phyloP scores from a whole-genome alignment of 2,797 vertebrate species.

The Leontopithecus rosalia region DNA sequence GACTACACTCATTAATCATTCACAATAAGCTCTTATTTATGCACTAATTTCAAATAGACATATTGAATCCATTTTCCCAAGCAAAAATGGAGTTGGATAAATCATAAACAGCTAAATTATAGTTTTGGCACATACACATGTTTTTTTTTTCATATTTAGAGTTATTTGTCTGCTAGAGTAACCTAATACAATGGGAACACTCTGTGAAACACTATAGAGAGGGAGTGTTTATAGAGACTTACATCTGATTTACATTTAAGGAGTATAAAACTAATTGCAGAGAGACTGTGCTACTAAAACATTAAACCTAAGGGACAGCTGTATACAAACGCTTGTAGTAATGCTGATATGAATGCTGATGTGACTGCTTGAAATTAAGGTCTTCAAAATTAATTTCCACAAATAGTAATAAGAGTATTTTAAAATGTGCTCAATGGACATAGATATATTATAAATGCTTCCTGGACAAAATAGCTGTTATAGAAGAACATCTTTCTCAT shows the following conservation, averaged over 20 bases:
- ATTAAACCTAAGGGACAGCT: slow-evolving; percentile 68
- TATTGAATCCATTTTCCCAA: slow-evolving; percentile 75
- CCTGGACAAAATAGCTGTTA: slow-evolving; percentile 76
- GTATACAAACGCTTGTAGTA: slow-evolving; percentile 35
- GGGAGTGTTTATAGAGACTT: slow-evolving; percentile 76
- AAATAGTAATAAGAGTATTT: slow-evolving; percentile 63
- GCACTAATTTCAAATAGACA: slow-evolving; percentile 75
- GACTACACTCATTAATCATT: slow-evolving; percentile 74
- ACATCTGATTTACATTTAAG: slow-evolving; percentile 81
- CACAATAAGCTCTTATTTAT: slow-evolving; percentile 72
- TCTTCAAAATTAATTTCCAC: slow-evolving; percentile 73
- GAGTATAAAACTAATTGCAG: slow-evolving; percentile 77
- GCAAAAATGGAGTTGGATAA: slow-evolving; percentile 66
- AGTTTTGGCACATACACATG: slow-evolving; percentile 68
- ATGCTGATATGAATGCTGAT: slow-evolving; percentile 53
- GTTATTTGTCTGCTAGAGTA: slow-evolving; percentile 72
- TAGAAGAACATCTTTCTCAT: slow-evolving; percentile 74
- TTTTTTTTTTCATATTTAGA: slow-evolving; percentile 76
- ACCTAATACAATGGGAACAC: slow-evolving; percentile 77
- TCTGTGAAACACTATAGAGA: slow-evolving; percentile 64
- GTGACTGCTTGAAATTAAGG: slow-evolving; percentile 65
- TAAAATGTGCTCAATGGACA: slow-evolving; percentile 68
- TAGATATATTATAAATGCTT: slow-evolving; percentile 69
- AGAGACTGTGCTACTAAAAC: slow-evolving; percentile 75
- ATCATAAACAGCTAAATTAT: slow-evolving; percentile 77